Evolutionary conservation across 2,113 vertebrate species (phyloP), one percentile per base, ranked within the genome.

Genomic region (Poeciliopsis retropinna): DNA sequence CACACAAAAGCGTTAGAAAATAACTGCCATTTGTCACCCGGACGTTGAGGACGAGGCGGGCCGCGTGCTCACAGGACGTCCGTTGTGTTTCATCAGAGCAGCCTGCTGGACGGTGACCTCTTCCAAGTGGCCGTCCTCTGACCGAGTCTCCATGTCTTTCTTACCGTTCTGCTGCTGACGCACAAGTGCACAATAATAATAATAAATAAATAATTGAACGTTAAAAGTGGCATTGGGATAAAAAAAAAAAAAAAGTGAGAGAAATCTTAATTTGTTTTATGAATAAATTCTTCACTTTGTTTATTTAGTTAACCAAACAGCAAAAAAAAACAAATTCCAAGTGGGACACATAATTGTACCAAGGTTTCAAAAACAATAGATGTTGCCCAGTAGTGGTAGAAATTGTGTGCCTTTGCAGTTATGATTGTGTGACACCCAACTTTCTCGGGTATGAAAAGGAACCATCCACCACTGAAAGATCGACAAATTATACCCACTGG

Each of bases 141-240:
- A 91, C 63, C 84, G 81, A 28, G 90, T 76, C 83, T 89, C 88
- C 81, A 90, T 83, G 70, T 83, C 84, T 61, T 94, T 94, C 73
- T 61, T 90, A 4, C 74, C 87, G 51, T 91, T 87, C 67, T 75
- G 93, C 44, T 95, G 94, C 93, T 94, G 84, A 5, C 2, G 15
- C 67, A 64, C 60, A 60, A 25, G 54, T 15, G 29, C 15, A 37
- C 25, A 65, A 3, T 4, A 1, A 31, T 31, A 31, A 31, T 31
- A 31, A 7, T 27, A 28, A 37, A 54, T 27, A n/a, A 13, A 37
- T 5, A 5, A 22, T 32, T n/a, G 19, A 51, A 27, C 1, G 19
- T 28, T 1, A 60, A n/a, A 7, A 37, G 6, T 14, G 19, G n/a
- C 29, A 3, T 19, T 30, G 7, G 28, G 19, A 30, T 1, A 31